Evolutionary conservation across 2,888 invertebrate genomes (phyloP).

Genomic region (Clanis bilineata): DNA sequence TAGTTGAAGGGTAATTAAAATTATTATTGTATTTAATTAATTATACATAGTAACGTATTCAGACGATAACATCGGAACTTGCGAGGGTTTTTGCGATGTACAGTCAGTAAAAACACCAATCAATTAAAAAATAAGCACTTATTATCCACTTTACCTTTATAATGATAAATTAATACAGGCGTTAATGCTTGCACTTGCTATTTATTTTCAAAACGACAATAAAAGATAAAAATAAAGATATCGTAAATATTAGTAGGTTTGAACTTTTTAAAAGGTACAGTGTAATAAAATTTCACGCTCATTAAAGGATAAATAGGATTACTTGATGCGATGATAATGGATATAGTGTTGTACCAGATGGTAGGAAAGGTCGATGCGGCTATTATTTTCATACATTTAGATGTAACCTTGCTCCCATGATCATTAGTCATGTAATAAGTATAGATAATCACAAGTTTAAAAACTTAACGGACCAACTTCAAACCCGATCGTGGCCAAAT

Average conservation of each 20-base stretch:
- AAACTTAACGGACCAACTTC: no score
- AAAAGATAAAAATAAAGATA: not conserved
- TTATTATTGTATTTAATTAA: constrained; percentile 70
- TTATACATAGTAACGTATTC: constrained; percentile 59
- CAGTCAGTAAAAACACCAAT: constrained; percentile 37
- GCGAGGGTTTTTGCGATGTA: constrained; percentile 60
- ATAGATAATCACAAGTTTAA: no score
- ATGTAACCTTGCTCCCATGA: no score
- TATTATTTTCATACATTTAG: not conserved
- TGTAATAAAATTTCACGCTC: not conserved
- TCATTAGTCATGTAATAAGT: no score
- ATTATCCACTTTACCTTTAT: constrained; percentile 11
- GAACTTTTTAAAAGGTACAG: not conserved
- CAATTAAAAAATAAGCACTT: constrained; percentile 3
- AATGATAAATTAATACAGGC: not conserved
- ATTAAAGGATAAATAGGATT: not conserved
- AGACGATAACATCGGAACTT: constrained; percentile 59
- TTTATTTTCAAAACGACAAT: not conserved
- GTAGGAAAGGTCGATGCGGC: not conserved
- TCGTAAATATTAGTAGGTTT: not conserved
- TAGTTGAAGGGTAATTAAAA: constrained; percentile 53
- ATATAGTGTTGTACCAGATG: not conserved
- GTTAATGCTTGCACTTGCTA: not conserved
- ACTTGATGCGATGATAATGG: not conserved
- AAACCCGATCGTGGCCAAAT: no score